Percentiles rank a stretch among this genome's conserved stretches.
Conservation (phyloP, 2,888 invertebrate genomes). For the Zeuzera pyrina region DNA sequence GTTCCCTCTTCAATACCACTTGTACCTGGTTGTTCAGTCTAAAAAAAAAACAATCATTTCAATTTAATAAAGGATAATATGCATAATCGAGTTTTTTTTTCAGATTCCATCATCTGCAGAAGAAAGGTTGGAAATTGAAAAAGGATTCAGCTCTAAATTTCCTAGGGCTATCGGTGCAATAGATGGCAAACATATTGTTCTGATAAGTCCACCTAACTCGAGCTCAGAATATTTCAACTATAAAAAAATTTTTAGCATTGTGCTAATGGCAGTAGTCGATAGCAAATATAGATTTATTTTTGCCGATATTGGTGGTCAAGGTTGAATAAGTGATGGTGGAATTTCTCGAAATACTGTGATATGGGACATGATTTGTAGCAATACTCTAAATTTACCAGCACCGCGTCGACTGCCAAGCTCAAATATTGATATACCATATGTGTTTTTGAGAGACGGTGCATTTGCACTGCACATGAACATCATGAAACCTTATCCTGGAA, state of each 20-base stretch:
- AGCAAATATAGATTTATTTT: constrained; percentile 15
- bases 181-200: constrained; percentile 17
- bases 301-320: constrained; percentile 18
- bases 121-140: constrained; percentile 8
- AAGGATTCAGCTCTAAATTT: constrained; percentile 5
- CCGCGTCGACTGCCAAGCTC: constrained; percentile 13
- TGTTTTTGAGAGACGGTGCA: constrained; percentile 13
- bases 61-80: constrained; percentile 1
- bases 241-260: constrained; percentile 15
- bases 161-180: constrained; percentile 7
- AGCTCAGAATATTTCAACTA: constrained; percentile 13
- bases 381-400: constrained; percentile 19
- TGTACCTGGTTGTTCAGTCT: background rate
- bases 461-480: constrained; percentile 12
- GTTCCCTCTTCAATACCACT: background rate
- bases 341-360: constrained; percentile 18
- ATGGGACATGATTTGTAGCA: constrained; percentile 20
- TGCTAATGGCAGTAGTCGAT: constrained; percentile 16
- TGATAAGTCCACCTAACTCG: constrained; percentile 15
- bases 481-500: constrained; percentile 11
- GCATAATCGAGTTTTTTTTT: constrained; percentile 4
- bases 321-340: constrained; percentile 20
- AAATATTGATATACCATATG: constrained; percentile 8
- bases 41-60: background rate
- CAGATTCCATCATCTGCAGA: constrained; percentile 5